Evolutionary conservation across 2,888 invertebrate species (phyloP).

Genomic region (Clivina fossor): DNA sequence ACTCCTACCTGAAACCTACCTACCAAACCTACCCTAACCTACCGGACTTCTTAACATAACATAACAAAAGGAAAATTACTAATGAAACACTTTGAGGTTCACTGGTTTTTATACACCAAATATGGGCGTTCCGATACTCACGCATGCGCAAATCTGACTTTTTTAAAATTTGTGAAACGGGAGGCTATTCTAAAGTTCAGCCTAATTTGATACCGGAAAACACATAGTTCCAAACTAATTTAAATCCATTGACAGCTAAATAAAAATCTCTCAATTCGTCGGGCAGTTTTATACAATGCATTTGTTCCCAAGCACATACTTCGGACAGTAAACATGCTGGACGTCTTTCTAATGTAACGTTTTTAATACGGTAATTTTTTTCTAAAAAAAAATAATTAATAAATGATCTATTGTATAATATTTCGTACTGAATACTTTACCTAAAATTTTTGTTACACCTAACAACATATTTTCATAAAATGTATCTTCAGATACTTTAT

Average conservation of each 20-base stretch:
- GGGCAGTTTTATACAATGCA: conserved; percentile 73
- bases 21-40: too few relatives aligned
- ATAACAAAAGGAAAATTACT: too few relatives aligned
- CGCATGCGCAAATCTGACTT: too few relatives aligned
- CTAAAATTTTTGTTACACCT: conserved; percentile 65
- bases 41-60: too few relatives aligned
- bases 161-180: too few relatives aligned
- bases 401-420: too few relatives aligned
- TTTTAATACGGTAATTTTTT: conserved; percentile 70
- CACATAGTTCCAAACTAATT: conserved; percentile 78
- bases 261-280: conserved; percentile 82
- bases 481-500: conserved; percentile 71
- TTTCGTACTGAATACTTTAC: too few relatives aligned
- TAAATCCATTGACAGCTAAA: conserved; percentile 78
- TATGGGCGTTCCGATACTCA: too few relatives aligned
- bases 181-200: too few relatives aligned
- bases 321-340: conserved; percentile 69
- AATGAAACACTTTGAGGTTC: too few relatives aligned
- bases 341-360: conserved; percentile 68
- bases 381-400: conserved; percentile 53
- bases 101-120: too few relatives aligned
- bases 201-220: conserved; percentile 77
- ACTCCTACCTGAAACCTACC: too few relatives aligned
- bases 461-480: conserved; percentile 74
- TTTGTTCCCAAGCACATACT: conserved; percentile 78